These are phyloP conservation scores for Rhynchomys soricoides DNA, from an alignment of 2,113 vertebrate species.

Conservation along the genomic window DNA sequence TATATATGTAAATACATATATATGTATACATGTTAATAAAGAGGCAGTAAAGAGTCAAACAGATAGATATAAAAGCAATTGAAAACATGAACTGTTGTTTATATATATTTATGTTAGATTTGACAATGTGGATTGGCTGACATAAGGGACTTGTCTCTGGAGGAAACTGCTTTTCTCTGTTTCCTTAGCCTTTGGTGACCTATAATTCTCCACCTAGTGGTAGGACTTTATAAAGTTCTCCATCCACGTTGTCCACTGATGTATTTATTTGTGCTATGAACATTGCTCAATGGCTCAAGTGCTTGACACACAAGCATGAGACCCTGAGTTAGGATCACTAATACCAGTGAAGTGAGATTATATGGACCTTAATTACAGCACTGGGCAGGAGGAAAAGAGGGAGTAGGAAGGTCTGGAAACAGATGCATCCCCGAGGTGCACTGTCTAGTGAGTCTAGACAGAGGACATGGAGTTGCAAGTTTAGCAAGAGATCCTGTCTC, in stretches of 20 bases:
- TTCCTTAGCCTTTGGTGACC: neutral
- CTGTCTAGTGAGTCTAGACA: neutral
- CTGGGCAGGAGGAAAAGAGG: neutral
- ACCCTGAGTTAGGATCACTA: neutral
- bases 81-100: neutral
- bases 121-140: neutral
- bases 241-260: neutral
- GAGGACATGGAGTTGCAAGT: neutral
- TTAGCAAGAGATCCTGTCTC: neutral
- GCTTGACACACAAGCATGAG: neutral
- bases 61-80: neutral
- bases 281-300: neutral
- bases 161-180: neutral
- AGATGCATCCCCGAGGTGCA: neutral
- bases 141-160: neutral
- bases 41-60: neutral
- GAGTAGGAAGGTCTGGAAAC: accelerated
- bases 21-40: neutral
- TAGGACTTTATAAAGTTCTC: neutral
- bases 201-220: neutral
- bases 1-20: neutral
- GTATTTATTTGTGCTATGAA: neutral
- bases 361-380: neutral
- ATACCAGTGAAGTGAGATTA: neutral
- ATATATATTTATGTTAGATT: neutral